phyloP scores from a whole-genome alignment of 2,888 invertebrate genomes.

The Lasius fuliginosus region DNA sequence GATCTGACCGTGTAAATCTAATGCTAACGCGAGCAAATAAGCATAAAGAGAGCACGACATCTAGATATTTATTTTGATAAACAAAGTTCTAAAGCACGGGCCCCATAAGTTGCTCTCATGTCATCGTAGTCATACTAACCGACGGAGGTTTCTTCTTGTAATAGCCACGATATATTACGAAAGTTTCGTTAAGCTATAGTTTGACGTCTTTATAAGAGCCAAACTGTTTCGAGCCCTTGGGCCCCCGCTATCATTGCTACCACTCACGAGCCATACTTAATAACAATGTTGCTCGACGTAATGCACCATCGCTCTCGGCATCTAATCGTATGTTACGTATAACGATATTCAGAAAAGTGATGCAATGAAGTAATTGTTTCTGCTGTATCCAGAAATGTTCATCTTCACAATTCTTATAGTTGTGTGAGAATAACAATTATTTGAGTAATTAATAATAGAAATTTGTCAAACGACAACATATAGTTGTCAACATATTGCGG shows the following conservation, averaged over 20 bases:
- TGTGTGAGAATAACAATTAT: conserved; percentile 10
- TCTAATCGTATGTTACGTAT: conserved; percentile 6
- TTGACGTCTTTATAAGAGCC: conserved; percentile 82
- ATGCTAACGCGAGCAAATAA: background rate
- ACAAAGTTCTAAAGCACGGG: background rate
- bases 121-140: background rate
- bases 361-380: conserved; percentile 8
- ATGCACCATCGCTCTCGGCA: background rate
- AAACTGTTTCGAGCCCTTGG: conserved; percentile 77
- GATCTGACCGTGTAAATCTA: background rate
- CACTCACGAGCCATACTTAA: conserved; percentile 61
- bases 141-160: conserved; percentile 81
- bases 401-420: background rate
- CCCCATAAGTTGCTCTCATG: background rate
- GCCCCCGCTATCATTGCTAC: conserved; percentile 73
- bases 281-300: conserved; percentile 1
- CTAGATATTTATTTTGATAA: conserved; percentile 23
- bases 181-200: conserved; percentile 81
- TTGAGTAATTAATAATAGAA: conserved; percentile 5
- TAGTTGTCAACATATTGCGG: background rate
- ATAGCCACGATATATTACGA: conserved; percentile 82
- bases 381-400: background rate
- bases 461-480: background rate
- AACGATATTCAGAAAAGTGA: background rate
- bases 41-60: background rate